Evolutionary conservation across 2,888 invertebrate species (phyloP).

Genomic region (Drosophila cyrtoloma): DNA sequence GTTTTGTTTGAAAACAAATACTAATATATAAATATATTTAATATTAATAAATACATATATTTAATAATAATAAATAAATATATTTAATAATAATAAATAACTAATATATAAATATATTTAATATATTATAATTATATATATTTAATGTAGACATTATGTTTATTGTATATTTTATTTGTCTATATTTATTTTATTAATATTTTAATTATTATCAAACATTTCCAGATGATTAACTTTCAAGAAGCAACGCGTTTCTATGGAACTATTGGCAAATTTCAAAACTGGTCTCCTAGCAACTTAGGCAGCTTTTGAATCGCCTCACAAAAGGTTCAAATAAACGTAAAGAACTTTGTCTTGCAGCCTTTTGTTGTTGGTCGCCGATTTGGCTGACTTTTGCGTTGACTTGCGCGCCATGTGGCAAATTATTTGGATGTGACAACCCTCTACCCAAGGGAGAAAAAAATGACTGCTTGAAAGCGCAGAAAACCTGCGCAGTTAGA

Average conservation of each 20-base stretch:
- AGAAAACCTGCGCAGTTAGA: conserved; percentile 64
- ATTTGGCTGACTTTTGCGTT: conserved; percentile 55
- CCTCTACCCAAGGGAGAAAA: background rate
- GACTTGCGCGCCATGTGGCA: conserved; percentile 58
- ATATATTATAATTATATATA: background rate
- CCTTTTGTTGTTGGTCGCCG: conserved; percentile 30
- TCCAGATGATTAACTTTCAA: conserved; percentile 8
- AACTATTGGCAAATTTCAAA: conserved; percentile 19
- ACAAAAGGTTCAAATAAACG: conserved; percentile 60
- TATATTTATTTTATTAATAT: background rate
- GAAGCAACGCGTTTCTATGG: conserved; percentile 13
- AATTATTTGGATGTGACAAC: conserved; percentile 26
- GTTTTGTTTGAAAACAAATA: background rate
- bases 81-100: no score
- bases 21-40: no score
- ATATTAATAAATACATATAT: no score
- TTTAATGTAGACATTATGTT: background rate
- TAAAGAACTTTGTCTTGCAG: conserved; percentile 50
- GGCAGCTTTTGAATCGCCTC: conserved; percentile 14
- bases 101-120: no score
- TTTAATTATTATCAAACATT: background rate
- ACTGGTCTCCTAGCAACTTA: conserved; percentile 23
- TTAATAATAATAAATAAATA: no score
- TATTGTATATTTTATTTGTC: background rate
- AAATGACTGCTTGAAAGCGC: conserved; percentile 25